Evolutionary conservation across 2,888 invertebrate species (phyloP), one percentile per base, ranked within the genome.

Genomic region (Myopa testacea): DNA sequence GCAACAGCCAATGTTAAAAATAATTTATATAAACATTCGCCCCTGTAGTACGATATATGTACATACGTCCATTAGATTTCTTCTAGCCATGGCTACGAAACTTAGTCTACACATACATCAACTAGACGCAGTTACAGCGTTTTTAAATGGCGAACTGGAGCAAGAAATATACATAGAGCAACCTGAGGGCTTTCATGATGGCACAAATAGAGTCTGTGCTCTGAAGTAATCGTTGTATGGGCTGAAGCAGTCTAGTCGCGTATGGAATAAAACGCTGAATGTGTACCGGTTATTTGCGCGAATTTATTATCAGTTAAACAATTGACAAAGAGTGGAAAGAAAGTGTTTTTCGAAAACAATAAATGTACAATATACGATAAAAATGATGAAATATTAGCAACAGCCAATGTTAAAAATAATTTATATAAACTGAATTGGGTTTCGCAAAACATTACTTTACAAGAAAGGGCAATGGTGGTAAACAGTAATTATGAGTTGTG

Each of bases 281-380:
- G 19, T 74, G 79, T 80, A 26, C 79, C 81, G 12, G 62, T 74
- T 12, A 68, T 80, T 45, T 78, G 78, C 62, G 78, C 71, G 38
- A 81, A 79, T 68, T 58, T 81, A 55, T 67, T 81, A 10, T 78
- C 78, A 16, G 79, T 80, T 4, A 74, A 75, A 2, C 77, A 80
- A 78, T 80, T 81, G 73, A 74, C 78, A 1, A 75, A 71, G 75
- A 78, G 78, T 70, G 79, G 81, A 4, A 81, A 81, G 12, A 80
- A 65, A 80, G 78, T 82, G 0, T 67, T 81, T 40, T 83, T 84
- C 78, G 77, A 82, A 78, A 45, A 74, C 19, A 75, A 81, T n/a
- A 58, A 4, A 3, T 82, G 82, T 50, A 60, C 72, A 45, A 81
- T 83, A 14, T 81, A 73, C 65, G 73, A 81, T 55, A 19, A 67